Base-by-base conservation (phyloP, 2,113 vertebrate species). In the Stomatorhinus ivindoensis region DNA sequence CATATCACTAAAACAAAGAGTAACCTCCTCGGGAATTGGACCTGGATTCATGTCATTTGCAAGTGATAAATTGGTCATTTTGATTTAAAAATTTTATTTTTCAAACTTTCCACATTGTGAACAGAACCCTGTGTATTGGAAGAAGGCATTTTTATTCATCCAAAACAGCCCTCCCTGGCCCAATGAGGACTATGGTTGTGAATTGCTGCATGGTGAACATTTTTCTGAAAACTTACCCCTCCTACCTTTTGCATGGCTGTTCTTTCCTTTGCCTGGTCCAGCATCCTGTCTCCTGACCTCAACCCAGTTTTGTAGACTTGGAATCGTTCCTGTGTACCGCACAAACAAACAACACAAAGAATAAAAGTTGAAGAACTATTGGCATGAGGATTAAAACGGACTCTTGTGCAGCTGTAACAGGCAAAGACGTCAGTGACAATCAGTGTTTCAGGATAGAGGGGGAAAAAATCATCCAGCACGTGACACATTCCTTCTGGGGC, bases 181-280 rank as follows among this genome's bases (percentile, higher is more conserved):
- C 91, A 94, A 92, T 92, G 90, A 93, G 94, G 93, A 94, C 93
- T 90, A 3, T 5, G 17, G 73, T 2, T 35, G 76, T 19, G 5
- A 89, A 91, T 90, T 94, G 94, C 89, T 95, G 96, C 96, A 97
- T 97, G 96, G 95, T 90, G 91, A 92, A 91, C 91, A 95, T 27
- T 91, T 94, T 93, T 92, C 46, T 85, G 91, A 89, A 86, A 13
- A 21, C 11, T 94, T 92, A 92, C 92, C 87, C 91, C 93, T n/a
- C 19, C 94, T 94, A 92, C 35, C 50, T 80, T 76, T 39, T 89
- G 96, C 96, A 97, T 97, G 96, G 93, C 93, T 93, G 89, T 96
- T 90, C 91, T 9, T 90, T 96, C 93, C 91, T 93, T 94, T 73
- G 93, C 94, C 91, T 93, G 92, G 94, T 51, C 93, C 92, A 96